phyloP scores from a whole-genome alignment of 1,140 invertebrate genomes.

The Chironomus striatipennis region DNA sequence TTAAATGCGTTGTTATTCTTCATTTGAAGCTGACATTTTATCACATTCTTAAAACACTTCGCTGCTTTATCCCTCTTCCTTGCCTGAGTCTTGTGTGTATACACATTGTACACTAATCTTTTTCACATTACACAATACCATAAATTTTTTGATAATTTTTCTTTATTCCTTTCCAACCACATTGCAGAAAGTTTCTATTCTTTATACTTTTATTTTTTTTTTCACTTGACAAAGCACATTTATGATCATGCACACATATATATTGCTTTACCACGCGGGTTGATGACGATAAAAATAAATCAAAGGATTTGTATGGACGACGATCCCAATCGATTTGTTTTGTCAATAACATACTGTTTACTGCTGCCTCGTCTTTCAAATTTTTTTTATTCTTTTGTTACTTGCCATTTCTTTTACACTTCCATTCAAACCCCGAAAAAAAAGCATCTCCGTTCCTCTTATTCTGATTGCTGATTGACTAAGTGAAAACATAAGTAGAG shows the following conservation, averaged over 20 bases:
- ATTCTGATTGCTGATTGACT: conserved; percentile 1
- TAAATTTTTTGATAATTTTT: conserved; percentile 2
- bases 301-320: conserved; percentile 16
- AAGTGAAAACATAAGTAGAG: not conserved
- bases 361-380: too few species aligned
- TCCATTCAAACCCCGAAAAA: not conserved
- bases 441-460: not conserved
- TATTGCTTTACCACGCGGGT: not conserved
- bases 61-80: too few species aligned
- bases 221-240: not conserved
- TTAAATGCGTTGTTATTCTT: too few species aligned
- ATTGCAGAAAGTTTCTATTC: not conserved
- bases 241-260: too few species aligned
- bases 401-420: not conserved
- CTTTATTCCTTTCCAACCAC: not conserved
- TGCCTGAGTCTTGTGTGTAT: too few species aligned
- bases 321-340: conserved; percentile 21
- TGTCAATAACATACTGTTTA: not conserved
- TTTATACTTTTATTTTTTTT: not conserved
- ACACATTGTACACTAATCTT: too few species aligned
- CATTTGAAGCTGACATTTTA: too few species aligned
- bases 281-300: conserved; percentile 17
- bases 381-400: not conserved
- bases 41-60: too few species aligned
- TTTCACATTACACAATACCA: not conserved